Base-by-base conservation (phyloP, 2,888 invertebrate genomes). In the Mystacides longicornis region DNA sequence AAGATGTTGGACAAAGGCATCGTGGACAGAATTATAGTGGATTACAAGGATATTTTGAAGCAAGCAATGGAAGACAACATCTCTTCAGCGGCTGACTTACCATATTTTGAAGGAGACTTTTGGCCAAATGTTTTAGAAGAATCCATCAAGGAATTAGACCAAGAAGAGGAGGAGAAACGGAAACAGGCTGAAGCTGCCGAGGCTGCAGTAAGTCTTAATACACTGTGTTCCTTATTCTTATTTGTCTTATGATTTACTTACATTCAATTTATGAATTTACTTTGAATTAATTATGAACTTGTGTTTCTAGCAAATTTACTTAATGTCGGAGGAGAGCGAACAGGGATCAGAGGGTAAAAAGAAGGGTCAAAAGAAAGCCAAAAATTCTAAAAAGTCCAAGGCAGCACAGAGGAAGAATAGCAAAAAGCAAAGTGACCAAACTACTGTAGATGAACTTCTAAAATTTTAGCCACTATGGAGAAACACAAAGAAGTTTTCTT, bases 401-500 rank as follows among this genome's bases (percentile, higher is more conserved):
- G 95, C 94, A 58, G 94, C 91, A 67, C 92, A 94, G 71, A 83
- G 95, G 62, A 97, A 96, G 73, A 96, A 94, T 71, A 95, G 88
- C 71, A 96, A 96, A 77, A 98, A 98, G 71, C 89, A 93, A 57
- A 94, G 89, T 71, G 90, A 93, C 67, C 93, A 93, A 64, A 92
- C 94, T 72, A 92, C 92, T 64, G 94, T 94, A 64, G 93, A 92
- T 70, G 93, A 94, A 81, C 85, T 99, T 89, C 95, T 58, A 99
- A 98, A 77, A 93, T 99, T 66, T 98, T 93, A 77, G 89, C 91
- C 51, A 97, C 96, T 11, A 98, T 99, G 96, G 99, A 99, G 73
- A 99, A 99, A 70, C 98, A 99, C 74, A 98, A 98, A 74, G 99
- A 99, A 77, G 97, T 99, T 56, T 99, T 99, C 80, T 99, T 99